Percentiles rank a stretch among this genome's conserved stretches.
These are phyloP conservation scores for Colinus virginianus DNA, from an alignment of 2,113 vertebrate species.

Conservation along the genomic window DNA sequence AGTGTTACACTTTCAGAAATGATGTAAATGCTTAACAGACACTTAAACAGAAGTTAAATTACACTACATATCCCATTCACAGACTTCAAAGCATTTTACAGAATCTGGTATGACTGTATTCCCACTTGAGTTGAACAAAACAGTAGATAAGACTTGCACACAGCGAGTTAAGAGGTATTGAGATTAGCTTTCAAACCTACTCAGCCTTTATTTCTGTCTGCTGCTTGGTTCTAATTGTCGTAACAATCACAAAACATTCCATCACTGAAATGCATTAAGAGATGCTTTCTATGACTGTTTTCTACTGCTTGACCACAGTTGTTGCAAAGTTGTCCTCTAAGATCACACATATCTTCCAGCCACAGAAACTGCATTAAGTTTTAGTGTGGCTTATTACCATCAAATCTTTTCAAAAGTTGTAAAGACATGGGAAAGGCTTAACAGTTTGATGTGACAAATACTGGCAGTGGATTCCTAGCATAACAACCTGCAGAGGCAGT, in stretches of 20 bases:
- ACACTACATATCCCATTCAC: background rate
- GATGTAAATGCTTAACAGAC: background rate
- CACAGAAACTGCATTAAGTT: background rate
- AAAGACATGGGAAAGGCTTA: background rate
- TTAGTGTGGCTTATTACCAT: background rate
- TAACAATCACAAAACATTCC: background rate
- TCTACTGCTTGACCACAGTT: background rate
- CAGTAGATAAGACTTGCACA: rapidly evolving
- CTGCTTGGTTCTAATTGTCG: background rate
- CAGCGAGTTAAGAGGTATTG: background rate
- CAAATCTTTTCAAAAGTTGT: background rate
- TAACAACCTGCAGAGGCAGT: background rate
- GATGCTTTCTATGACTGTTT: background rate
- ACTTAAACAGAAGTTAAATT: background rate
- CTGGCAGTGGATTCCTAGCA: background rate
- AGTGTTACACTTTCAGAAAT: conserved; percentile 37
- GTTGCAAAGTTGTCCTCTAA: background rate
- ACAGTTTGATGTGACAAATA: background rate
- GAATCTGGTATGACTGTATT: background rate
- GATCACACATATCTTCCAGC: background rate
- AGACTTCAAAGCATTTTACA: background rate
- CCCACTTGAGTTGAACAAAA: background rate
- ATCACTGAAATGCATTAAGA: background rate
- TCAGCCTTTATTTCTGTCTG: background rate
- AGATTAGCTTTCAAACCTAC: background rate